A percentile compares a stretch with the other conserved stretches of the same genome.
Conservation (phyloP, 2,113 vertebrate genomes). For the Corythornis cristatus region DNA sequence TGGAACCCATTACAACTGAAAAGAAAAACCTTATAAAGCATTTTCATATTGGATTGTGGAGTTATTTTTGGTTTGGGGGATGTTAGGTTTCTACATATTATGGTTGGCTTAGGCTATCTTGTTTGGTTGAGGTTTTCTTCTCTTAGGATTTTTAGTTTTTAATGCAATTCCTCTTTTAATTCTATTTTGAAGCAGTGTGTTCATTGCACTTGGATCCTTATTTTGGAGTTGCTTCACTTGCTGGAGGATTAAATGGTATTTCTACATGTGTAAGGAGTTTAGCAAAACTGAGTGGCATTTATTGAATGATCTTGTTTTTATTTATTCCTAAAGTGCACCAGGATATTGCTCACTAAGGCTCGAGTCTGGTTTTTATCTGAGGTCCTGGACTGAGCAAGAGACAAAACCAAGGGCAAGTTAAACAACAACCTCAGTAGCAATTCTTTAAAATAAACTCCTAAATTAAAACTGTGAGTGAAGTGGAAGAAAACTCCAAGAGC, state of each 20-base stretch:
- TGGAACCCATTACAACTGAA: neutral
- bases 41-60: constrained; percentile 61
- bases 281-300: constrained; percentile 72
- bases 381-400: constrained; percentile 56
- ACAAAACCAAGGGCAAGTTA: constrained; percentile 56
- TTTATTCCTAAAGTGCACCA: constrained; percentile 73
- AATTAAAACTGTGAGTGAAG: neutral
- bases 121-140: constrained; percentile 59
- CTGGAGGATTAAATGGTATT: constrained; percentile 62
- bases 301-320: constrained; percentile 75
- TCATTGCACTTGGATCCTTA: constrained; percentile 56
- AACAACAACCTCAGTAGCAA: neutral
- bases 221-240: constrained; percentile 66
- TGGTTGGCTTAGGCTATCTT: constrained; percentile 48
- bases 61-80: constrained; percentile 57
- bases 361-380: constrained; percentile 72
- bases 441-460: neutral
- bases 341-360: constrained; percentile 62
- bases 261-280: constrained; percentile 62
- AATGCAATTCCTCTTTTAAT: constrained; percentile 8
- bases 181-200: constrained; percentile 59
- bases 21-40: constrained; percentile 51
- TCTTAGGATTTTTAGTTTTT: neutral
- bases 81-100: constrained; percentile 61
- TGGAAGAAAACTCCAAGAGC: neutral